A percentile compares a stretch with the other conserved stretches of the same genome.
phyloP scores from a whole-genome alignment of 1,140 invertebrate genomes.

The Euwallacea similis region DNA sequence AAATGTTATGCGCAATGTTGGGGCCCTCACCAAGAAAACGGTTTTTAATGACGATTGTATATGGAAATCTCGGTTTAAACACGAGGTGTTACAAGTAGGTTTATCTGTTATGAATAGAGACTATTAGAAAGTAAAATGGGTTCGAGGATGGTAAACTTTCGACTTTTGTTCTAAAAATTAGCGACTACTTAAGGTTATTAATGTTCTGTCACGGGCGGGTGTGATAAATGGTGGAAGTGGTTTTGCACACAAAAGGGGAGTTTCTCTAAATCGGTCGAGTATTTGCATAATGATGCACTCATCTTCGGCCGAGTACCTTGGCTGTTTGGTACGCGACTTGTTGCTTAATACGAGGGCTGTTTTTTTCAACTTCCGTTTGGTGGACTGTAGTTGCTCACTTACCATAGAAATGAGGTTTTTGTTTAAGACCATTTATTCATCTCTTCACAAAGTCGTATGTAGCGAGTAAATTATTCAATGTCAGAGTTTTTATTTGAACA shows the following conservation, averaged over 20 bases:
- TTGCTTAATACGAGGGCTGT: no score
- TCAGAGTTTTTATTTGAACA: no score
- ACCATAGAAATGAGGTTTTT: no score
- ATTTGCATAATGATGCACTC: not conserved
- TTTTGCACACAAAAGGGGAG: not conserved
- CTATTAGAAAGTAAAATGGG: constrained; percentile 32
- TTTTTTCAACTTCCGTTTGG: no score
- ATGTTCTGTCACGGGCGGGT: not conserved
- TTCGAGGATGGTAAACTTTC: not conserved
- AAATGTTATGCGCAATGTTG: constrained; percentile 26
- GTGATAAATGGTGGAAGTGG: not conserved
- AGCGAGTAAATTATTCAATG: no score
- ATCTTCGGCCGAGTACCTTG: no score
- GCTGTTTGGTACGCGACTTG: no score
- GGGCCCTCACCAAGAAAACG: constrained; percentile 21
- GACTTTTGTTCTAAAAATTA: constrained; percentile 3
- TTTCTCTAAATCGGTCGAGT: not conserved
- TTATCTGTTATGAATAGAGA: constrained; percentile 24
- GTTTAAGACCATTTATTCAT: no score
- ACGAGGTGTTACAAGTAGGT: constrained; percentile 37
- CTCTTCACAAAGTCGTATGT: no score
- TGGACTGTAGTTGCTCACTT: no score
- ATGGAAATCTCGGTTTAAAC: constrained; percentile 28
- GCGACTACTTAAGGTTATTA: not conserved
- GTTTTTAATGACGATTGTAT: constrained; percentile 33